Conservation (phyloP, 2,797 vertebrate genomes). For the Jordanella pulchra region DNA sequence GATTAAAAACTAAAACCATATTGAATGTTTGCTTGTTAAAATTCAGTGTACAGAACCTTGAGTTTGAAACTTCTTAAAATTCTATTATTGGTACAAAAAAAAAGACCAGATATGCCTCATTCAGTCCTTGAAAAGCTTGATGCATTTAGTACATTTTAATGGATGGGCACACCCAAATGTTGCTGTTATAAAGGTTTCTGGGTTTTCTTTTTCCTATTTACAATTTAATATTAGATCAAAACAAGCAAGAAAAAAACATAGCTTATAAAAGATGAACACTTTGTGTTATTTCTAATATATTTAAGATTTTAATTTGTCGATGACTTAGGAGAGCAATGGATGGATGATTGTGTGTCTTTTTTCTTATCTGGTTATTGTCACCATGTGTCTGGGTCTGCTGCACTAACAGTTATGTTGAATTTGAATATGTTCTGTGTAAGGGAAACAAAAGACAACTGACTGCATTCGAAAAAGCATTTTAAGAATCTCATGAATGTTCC, state of each 20-base stretch:
- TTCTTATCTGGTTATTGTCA: not conserved
- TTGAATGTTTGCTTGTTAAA: not conserved
- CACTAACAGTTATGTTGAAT: not conserved
- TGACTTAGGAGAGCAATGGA: not conserved
- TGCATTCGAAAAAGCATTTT: not conserved
- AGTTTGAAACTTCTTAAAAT: no score
- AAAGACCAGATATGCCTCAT: not conserved
- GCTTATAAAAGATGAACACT: not conserved
- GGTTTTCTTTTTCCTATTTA: not conserved
- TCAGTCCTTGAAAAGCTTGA: not conserved
- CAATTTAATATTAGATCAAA: no score
- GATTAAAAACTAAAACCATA: not conserved
- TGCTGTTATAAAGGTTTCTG: not conserved
- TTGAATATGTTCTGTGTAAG: not conserved
- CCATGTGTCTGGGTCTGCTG: not conserved
- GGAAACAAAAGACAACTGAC: not conserved
- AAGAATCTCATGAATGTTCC: not conserved
- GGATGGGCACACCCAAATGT: not conserved
- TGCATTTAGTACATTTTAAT: not conserved
- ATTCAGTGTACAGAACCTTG: no score
- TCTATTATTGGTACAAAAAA: no score
- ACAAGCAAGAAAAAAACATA: not conserved
- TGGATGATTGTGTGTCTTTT: not conserved
- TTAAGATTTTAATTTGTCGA: not conserved
- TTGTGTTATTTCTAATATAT: not conserved